Evolutionary conservation across 2,113 vertebrate genomes (phyloP).

Genomic region (Brachypteracias leptosomus): DNA sequence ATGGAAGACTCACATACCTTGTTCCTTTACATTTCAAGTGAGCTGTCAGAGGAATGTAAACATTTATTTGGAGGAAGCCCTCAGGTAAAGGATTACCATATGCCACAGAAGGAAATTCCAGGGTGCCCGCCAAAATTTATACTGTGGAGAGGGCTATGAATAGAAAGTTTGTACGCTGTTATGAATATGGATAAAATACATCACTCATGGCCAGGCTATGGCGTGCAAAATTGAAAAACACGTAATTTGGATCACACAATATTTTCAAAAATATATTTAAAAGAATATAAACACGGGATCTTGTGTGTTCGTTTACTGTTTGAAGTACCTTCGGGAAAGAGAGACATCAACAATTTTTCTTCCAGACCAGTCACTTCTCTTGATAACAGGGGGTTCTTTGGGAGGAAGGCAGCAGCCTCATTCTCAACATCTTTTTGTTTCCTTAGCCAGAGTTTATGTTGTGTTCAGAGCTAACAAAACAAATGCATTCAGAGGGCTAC

Average conservation of each 20-base stretch:
- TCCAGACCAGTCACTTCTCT: slow-evolving; percentile 63
- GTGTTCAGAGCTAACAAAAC: background rate
- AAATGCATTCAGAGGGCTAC: background rate
- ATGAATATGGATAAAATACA: slow-evolving; percentile 83
- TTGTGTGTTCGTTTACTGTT: slow-evolving; percentile 63
- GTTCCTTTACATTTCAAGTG: slow-evolving; percentile 79
- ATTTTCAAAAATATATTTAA: slow-evolving; percentile 76
- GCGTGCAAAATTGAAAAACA: slow-evolving; percentile 73
- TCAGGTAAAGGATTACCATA: slow-evolving; percentile 77
- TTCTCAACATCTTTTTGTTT: background rate
- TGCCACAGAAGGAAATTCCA: slow-evolving; percentile 77
- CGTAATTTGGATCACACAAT: slow-evolving; percentile 76
- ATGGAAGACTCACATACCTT: slow-evolving; percentile 73
- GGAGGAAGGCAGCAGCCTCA: background rate
- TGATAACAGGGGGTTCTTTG: slow-evolving; percentile 28
- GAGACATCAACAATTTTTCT: slow-evolving; percentile 71
- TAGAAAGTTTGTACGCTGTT: slow-evolving; percentile 82
- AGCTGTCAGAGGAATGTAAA: slow-evolving; percentile 77
- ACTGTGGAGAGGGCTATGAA: slow-evolving; percentile 76
- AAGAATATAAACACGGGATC: slow-evolving; percentile 77
- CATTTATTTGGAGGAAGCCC: slow-evolving; percentile 71
- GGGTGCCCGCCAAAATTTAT: slow-evolving; percentile 70
- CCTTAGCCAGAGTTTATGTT: background rate
- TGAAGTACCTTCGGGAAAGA: slow-evolving; percentile 63
- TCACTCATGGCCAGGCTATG: slow-evolving; percentile 68